Evolutionary conservation across 2,797 vertebrate genomes (phyloP).

Genomic region (Sarcoramphus papa): DNA sequence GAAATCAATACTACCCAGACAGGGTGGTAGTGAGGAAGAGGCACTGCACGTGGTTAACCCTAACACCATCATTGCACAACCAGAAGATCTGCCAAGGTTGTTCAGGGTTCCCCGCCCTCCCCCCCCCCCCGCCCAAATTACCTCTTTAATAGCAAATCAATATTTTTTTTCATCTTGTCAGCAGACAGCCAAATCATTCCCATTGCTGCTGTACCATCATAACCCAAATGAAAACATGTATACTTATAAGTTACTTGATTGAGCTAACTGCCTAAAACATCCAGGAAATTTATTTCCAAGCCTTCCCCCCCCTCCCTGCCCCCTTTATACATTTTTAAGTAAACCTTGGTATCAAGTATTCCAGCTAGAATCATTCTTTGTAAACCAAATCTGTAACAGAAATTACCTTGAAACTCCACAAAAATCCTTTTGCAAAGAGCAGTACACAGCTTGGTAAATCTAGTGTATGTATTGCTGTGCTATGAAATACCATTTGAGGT

Average conservation of each 20-base stretch:
- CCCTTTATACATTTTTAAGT: background rate
- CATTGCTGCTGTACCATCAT: background rate
- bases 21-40: background rate
- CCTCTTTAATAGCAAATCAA: background rate
- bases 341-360: background rate
- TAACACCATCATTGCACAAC: background rate
- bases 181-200: background rate
- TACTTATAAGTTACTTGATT: background rate
- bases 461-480: background rate
- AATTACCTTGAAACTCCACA: background rate
- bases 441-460: background rate
- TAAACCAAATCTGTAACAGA: background rate
- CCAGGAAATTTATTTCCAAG: background rate
- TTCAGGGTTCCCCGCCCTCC: background rate
- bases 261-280: background rate
- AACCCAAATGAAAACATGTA: background rate
- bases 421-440: background rate
- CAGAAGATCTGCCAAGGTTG: background rate
- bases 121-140: background rate
- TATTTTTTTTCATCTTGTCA: background rate
- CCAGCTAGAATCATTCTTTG: background rate
- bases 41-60: background rate
- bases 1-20: background rate
- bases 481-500: background rate
- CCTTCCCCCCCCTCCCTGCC: accelerated